Base-by-base conservation (phyloP, 2,888 invertebrate species). In the Hypsopygia costalis region DNA sequence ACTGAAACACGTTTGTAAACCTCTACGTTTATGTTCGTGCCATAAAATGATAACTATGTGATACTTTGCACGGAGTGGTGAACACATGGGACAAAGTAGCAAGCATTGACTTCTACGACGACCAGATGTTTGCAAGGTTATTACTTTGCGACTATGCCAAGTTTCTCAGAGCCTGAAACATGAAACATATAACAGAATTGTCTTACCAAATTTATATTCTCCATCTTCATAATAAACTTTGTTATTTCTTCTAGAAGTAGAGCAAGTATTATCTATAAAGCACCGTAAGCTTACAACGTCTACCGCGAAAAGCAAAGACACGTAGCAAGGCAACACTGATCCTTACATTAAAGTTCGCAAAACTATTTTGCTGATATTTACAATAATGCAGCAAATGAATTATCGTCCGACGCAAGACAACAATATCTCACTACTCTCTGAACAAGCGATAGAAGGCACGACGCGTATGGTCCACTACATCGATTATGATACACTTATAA, bases 261-360 rank as follows among this genome's bases (percentile, higher is more conserved):
- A 34, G 38, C 34, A 27, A 44, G 40, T 66, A 64, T 58, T 55
- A 68, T 62, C 62, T 73, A 68, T 59, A 65, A 83, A 86, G 86
- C 86, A 87, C 85, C 83, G 69, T 73, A 78, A 80, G 77, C 77
- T 79, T 74, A 69, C 60, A 67, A 77, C 59, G 68, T 75, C 69
- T 76, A 81, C 72, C 75, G 83, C 85, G 79, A 78, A 73, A 76
- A 86, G 81, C 83, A 83, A 87, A 85, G 87, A 86, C 87, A 88
- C 88, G 74, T 79, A 81, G 82, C 87, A 88, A 88, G 88, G 88
- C 88, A 87, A 86, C 86, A 86, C 81, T 71, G 77, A 82, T 76
- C 58, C 61, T 71, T 80, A 82, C 65, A 68, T 66, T 74, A 73
- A 64, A 54, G 58, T 71, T 62, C 65, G 66, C 73, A 66, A 68